Conservation (phyloP, 2,797 vertebrate genomes). For the Chelidonichthys spinosus region DNA sequence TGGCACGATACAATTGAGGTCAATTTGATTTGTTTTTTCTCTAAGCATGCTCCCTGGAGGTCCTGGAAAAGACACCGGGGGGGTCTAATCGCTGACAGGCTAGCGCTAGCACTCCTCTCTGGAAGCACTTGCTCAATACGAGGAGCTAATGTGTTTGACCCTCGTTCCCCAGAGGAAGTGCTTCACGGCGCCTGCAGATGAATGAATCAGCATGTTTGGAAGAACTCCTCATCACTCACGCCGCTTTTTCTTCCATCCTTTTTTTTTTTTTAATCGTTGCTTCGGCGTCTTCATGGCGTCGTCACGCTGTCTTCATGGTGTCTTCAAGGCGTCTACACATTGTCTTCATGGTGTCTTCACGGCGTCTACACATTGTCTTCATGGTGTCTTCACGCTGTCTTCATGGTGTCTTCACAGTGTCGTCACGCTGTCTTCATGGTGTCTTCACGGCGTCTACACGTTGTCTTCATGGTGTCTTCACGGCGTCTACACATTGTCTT, state of each 20-base stretch:
- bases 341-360: too few relatives aligned
- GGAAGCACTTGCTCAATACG: conserved; percentile 56
- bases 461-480: too few relatives aligned
- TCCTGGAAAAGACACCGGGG: conserved; percentile 18
- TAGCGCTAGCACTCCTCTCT: conserved; percentile 41
- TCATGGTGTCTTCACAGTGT: too few relatives aligned
- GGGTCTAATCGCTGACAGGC: conserved; percentile 48
- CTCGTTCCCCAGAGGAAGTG: conserved; percentile 70
- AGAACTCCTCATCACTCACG: conserved; percentile 72
- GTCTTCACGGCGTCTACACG: too few relatives aligned
- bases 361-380: too few relatives aligned
- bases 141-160: conserved; percentile 80
- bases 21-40: conserved; percentile 32
- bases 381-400: too few relatives aligned
- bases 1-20: neutral
- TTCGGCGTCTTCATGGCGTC: conserved; percentile 48
- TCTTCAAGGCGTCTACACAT: too few relatives aligned
- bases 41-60: conserved; percentile 5
- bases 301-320: conserved; percentile 15
- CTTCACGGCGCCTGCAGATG: conserved; percentile 57
- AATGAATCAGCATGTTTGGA: conserved; percentile 77
- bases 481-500: too few relatives aligned
- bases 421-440: too few relatives aligned
- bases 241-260: conserved; percentile 30
- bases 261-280: conserved; percentile 46